These are phyloP conservation scores for Caenorhabditis becei DNA, from an alignment of 2,888 invertebrate genomes.

Conservation along the genomic window DNA sequence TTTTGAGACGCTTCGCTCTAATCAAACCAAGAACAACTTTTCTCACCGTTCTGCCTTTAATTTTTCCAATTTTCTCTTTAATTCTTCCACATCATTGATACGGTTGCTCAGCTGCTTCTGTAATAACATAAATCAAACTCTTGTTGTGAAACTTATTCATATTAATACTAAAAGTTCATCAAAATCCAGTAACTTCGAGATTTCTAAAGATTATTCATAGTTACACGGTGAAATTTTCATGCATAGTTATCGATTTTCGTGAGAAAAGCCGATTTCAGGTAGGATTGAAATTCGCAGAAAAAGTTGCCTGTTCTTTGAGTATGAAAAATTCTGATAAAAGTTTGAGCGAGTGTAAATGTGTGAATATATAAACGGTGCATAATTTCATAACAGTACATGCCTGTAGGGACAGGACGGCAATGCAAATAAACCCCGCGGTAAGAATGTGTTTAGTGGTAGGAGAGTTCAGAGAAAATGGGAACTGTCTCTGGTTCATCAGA, in stretches of 20 bases:
- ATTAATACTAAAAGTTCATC: no score
- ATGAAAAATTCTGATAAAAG: neutral
- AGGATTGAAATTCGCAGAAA: no score
- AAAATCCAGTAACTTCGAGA: no score
- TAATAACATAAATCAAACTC: constrained; percentile 54
- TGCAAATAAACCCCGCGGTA: constrained; percentile 45
- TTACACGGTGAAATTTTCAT: neutral
- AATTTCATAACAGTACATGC: constrained; percentile 46
- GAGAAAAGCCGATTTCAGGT: no score
- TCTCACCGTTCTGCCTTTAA: constrained; percentile 52
- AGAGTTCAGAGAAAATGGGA: constrained; percentile 43
- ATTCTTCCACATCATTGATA: constrained; percentile 70
- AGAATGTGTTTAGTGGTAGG: constrained; percentile 42
- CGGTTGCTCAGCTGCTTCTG: constrained; percentile 75
- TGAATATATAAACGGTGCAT: constrained; percentile 23
- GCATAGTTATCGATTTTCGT: no score
- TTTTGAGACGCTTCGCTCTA: no score
- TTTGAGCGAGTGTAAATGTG: neutral
- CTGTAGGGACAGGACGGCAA: constrained; percentile 33
- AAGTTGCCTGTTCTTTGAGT: neutral
- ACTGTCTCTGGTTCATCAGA: constrained; percentile 11
- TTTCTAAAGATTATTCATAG: neutral
- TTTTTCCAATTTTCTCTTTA: constrained; percentile 67
- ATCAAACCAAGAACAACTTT: no score
- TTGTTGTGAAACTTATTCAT: no score